Percentiles rank a stretch among this genome's conserved stretches.
Conservation (phyloP, 2,888 invertebrate genomes). For the Sminthurinus aureus region DNA sequence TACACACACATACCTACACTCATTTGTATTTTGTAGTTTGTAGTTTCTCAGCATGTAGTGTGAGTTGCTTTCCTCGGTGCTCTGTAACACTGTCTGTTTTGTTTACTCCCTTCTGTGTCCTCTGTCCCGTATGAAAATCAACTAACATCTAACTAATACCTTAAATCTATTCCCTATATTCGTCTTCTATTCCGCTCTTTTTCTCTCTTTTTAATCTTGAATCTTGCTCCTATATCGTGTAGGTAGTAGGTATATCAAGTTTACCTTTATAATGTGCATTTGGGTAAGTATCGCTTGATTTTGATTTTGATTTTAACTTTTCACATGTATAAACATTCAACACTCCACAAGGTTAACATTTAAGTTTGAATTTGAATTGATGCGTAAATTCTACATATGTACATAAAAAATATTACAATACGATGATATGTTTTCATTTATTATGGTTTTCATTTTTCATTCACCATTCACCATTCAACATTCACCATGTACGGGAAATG, state of each 20-base stretch:
- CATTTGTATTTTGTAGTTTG: slow-evolving; percentile 7
- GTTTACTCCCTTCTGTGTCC: neutral
- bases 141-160: neutral
- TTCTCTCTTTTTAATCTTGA: neutral
- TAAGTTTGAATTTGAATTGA: too few species aligned
- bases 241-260: neutral
- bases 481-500: too few species aligned
- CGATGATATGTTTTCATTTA: too few species aligned
- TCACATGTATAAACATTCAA: too few species aligned
- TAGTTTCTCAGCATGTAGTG: neutral
- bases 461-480: neutral
- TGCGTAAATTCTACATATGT: too few species aligned
- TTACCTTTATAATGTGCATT: neutral
- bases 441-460: neutral
- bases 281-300: too few species aligned
- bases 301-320: too few species aligned
- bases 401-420: too few species aligned
- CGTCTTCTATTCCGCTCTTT: neutral
- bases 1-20: slow-evolving; percentile 22
- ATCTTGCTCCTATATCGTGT: too few species aligned
- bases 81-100: neutral
- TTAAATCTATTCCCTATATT: neutral
- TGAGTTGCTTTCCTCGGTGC: neutral
- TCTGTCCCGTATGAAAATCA: neutral
- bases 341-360: too few species aligned